These are phyloP conservation scores for Netelia virgata DNA, from an alignment of 2,888 invertebrate species.

Conservation along the genomic window DNA sequence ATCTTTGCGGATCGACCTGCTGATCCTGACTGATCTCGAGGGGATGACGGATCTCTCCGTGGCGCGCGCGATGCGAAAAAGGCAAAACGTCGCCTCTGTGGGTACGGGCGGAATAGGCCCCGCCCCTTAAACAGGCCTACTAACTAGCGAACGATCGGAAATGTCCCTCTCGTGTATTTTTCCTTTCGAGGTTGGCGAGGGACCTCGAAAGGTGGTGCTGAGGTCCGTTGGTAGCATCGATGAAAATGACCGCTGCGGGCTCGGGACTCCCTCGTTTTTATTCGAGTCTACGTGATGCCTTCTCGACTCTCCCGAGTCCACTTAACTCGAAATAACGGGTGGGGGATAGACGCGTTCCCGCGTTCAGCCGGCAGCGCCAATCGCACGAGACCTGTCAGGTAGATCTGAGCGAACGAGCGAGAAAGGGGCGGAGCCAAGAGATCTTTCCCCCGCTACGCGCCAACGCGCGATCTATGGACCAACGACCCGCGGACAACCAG, in stretches of 20 bases:
- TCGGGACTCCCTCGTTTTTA: not conserved
- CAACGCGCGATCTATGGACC: not conserved
- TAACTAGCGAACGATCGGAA: conserved; percentile 30
- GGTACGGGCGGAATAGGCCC: conserved; percentile 31
- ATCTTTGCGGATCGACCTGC: conserved; percentile 73
- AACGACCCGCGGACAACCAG: not conserved
- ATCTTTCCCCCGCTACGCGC: conserved; percentile 11
- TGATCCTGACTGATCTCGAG: conserved; percentile 78
- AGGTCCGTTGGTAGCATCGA: not conserved
- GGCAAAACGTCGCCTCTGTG: conserved; percentile 29
- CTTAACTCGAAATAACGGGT: not conserved
- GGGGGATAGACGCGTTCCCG: conserved; percentile 17
- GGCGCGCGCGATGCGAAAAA: conserved; percentile 51
- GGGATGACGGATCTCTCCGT: conserved; percentile 64
- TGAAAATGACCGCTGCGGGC: not conserved
- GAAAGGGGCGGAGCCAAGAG: conserved; percentile 39
- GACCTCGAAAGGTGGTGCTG: not conserved
- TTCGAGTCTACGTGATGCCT: not conserved
- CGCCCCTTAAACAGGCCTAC: conserved; percentile 46
- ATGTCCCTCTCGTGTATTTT: conserved; percentile 19
- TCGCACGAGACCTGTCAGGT: conserved; percentile 23
- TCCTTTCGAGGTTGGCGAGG: not conserved
- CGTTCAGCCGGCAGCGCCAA: conserved; percentile 27
- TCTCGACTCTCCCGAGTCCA: not conserved
- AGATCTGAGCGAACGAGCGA: conserved; percentile 6